Evolutionary conservation across 2,888 invertebrate species (phyloP).

Genomic region (Cosmorhoe ocellata): DNA sequence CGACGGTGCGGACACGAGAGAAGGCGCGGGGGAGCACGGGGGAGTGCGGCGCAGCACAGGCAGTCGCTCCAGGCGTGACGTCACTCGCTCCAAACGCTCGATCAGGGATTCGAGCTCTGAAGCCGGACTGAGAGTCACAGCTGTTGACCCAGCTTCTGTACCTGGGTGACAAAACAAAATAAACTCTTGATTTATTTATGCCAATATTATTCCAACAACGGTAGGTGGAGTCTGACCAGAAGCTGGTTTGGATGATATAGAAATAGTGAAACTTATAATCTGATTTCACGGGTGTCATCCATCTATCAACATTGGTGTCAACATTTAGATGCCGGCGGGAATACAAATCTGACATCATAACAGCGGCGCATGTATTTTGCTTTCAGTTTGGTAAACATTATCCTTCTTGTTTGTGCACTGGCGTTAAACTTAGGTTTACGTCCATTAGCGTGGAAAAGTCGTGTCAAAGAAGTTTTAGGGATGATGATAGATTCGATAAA

Average conservation of each 20-base stretch:
- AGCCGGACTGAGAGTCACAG: conserved; percentile 66
- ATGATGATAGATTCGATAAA: background rate
- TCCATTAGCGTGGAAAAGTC: background rate
- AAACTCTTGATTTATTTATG: too few species aligned
- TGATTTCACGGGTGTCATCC: conserved; percentile 15
- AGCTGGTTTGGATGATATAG: too few species aligned
- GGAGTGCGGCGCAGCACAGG: conserved; percentile 59
- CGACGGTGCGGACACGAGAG: conserved; percentile 47
- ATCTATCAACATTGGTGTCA: conserved; percentile 13
- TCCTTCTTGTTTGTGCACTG: conserved; percentile 5
- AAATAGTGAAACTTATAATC: background rate
- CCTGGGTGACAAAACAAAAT: conserved; percentile 48
- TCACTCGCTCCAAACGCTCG: conserved; percentile 88
- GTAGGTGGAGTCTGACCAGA: too few species aligned
- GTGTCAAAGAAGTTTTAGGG: conserved; percentile 1
- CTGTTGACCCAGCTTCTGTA: conserved; percentile 73
- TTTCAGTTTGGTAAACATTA: conserved; percentile 12
- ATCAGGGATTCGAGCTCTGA: conserved; percentile 86
- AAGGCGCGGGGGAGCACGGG: conserved; percentile 57
- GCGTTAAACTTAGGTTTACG: conserved; percentile 1
- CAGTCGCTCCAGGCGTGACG: conserved; percentile 86
- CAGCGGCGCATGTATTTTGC: background rate
- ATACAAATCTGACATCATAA: conserved; percentile 17
- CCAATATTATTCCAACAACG: too few species aligned
- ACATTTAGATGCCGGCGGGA: conserved; percentile 8